Conservation (phyloP, 92 coral and sea anemone species). For the Metridium senile region DNA sequence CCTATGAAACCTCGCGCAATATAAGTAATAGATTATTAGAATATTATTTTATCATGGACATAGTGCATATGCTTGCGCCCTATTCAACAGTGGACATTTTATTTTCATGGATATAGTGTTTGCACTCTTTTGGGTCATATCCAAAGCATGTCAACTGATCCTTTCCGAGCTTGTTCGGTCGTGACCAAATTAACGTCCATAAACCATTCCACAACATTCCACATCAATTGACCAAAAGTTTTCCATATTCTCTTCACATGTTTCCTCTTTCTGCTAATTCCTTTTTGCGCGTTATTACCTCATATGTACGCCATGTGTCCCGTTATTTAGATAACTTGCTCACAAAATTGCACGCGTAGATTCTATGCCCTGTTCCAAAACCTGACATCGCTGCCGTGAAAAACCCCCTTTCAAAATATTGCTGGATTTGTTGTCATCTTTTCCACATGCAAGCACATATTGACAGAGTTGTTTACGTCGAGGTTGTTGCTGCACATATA, state of each 20-base stretch:
- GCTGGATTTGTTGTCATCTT: no score
- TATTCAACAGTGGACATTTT: no score
- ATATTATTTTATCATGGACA: background rate
- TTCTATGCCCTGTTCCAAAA: background rate
- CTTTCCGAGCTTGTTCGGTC: background rate
- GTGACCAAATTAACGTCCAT: background rate
- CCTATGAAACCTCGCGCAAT: no score
- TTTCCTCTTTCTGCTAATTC: background rate
- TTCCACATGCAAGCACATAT: background rate
- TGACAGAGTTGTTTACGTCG: background rate
- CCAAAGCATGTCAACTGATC: background rate
- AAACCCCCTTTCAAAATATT: no score
- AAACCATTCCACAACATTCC: background rate
- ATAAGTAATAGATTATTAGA: no score
- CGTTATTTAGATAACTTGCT: no score
- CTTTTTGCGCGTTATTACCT: background rate
- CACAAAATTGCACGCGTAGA: no score
- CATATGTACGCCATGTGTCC: background rate
- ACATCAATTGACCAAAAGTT: background rate
- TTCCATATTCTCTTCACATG: background rate
- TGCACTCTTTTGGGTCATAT: background rate
- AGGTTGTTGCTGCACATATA: background rate
- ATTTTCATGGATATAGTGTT: background rate
- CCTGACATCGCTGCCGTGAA: background rate
- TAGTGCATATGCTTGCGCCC: background rate